These are phyloP conservation scores for Polymixis flavicincta DNA, from an alignment of 2,888 invertebrate species.

Conservation along the genomic window DNA sequence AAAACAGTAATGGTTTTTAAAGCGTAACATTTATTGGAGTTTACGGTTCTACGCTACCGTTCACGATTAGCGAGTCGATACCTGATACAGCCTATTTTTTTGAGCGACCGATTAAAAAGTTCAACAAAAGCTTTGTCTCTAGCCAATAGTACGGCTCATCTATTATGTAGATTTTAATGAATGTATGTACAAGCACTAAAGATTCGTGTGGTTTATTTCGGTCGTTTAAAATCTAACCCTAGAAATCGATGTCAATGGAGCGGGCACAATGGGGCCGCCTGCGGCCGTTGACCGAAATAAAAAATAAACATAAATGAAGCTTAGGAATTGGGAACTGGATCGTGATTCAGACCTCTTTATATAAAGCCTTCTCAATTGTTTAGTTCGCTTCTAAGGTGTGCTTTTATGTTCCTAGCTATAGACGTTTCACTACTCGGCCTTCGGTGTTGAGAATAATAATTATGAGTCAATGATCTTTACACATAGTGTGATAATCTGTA, in stretches of 20 bases:
- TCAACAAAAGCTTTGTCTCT: not conserved
- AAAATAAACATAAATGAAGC: slow-evolving; percentile 81
- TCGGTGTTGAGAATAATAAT: slow-evolving; percentile 55
- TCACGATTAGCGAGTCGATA: slow-evolving; percentile 58
- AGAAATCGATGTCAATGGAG: slow-evolving; percentile 86
- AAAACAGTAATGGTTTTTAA: slow-evolving; percentile 71
- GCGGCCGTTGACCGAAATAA: slow-evolving; percentile 88
- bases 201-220: slow-evolving; percentile 56
- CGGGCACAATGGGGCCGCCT: slow-evolving; percentile 80
- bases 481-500: slow-evolving; percentile 54
- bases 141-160: slow-evolving; percentile 59
- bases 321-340: slow-evolving; percentile 82
- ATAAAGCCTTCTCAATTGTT: slow-evolving; percentile 50
- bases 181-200: slow-evolving; percentile 48
- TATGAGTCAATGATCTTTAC: slow-evolving; percentile 62
- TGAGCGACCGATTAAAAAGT: not conserved
- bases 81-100: slow-evolving; percentile 31
- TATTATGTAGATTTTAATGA: slow-evolving; percentile 55
- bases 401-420: slow-evolving; percentile 31
- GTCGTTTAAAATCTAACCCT: slow-evolving; percentile 81
- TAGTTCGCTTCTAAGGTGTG: slow-evolving; percentile 40
- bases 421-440: slow-evolving; percentile 48
- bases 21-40: slow-evolving; percentile 67
- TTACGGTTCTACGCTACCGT: slow-evolving; percentile 68
- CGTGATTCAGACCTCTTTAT: slow-evolving; percentile 76